These are phyloP conservation scores for Pterobdella sp. DNA, from an alignment of 2,888 invertebrate species.

Conservation along the genomic window DNA sequence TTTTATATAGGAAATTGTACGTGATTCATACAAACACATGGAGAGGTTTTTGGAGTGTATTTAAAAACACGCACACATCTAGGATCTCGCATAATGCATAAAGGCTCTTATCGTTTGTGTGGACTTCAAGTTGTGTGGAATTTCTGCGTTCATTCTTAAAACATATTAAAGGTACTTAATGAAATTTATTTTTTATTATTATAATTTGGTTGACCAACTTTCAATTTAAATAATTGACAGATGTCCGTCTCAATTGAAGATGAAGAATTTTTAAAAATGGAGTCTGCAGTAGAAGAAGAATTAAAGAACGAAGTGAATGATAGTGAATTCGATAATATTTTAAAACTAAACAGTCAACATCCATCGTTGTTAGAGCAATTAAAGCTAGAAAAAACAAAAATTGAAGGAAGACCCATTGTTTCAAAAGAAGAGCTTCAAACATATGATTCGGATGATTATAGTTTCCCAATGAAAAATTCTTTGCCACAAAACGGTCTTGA, in stretches of 20 bases:
- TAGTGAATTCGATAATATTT: neutral
- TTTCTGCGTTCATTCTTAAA: neutral
- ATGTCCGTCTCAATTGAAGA: neutral
- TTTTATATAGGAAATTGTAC: no score
- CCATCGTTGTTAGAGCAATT: neutral
- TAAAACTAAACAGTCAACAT: neutral
- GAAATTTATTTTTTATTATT: neutral
- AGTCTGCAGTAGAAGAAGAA: neutral
- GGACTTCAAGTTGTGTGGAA: no score
- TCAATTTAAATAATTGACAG: neutral
- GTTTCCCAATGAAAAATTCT: neutral
- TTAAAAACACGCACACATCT: no score
- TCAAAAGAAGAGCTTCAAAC: neutral
- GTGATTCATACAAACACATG: no score
- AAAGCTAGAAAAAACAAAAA: neutral
- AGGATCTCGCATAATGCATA: no score
- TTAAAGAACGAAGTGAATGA: neutral
- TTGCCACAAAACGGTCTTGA: neutral
- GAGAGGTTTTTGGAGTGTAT: no score
- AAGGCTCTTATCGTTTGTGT: no score
- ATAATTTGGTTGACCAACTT: neutral
- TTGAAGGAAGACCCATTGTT: neutral
- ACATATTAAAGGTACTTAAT: neutral
- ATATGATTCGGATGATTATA: slow-evolving; percentile 5
- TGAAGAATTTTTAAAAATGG: slow-evolving; percentile 8